phyloP scores from a whole-genome alignment of 1,140 invertebrate species.

The Nephila pilipes region DNA sequence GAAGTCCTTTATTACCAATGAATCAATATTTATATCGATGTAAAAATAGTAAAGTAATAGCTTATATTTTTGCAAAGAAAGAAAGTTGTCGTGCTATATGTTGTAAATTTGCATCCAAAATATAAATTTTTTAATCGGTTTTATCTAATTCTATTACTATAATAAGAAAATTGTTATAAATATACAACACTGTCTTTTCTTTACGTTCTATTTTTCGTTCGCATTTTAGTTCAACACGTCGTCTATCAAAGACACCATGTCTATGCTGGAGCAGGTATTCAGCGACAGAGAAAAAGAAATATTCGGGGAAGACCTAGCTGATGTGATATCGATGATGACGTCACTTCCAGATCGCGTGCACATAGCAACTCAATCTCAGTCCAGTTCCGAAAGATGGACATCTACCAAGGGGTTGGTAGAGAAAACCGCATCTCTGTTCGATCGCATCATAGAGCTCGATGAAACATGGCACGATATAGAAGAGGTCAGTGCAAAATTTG shows the following conservation, averaged over 20 bases:
- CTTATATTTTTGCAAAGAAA: too few relatives aligned
- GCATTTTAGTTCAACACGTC: conserved; percentile 68
- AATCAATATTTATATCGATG: too few relatives aligned
- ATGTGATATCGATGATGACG: conserved; percentile 43
- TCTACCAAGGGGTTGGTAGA: not conserved
- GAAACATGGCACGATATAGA: conserved; percentile 22
- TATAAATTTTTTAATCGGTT: too few relatives aligned
- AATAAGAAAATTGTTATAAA: not conserved
- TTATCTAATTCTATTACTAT: not conserved
- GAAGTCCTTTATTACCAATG: too few relatives aligned
- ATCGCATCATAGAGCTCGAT: conserved; percentile 51
- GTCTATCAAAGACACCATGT: not conserved
- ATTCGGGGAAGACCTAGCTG: conserved; percentile 56
- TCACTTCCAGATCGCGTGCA: not conserved
- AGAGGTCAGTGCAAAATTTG: not conserved
- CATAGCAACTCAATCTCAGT: not conserved
- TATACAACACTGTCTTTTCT: not conserved
- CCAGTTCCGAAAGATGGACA: not conserved
- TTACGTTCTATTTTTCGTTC: too few relatives aligned
- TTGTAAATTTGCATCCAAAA: too few relatives aligned
- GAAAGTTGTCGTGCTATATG: too few relatives aligned
- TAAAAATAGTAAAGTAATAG: too few relatives aligned
- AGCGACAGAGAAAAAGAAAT: conserved; percentile 30
- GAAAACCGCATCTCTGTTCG: conserved; percentile 35
- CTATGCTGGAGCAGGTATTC: conserved; percentile 1